Conservation (phyloP, 2,797 vertebrate species). For the Phyllotis vaccarum region DNA sequence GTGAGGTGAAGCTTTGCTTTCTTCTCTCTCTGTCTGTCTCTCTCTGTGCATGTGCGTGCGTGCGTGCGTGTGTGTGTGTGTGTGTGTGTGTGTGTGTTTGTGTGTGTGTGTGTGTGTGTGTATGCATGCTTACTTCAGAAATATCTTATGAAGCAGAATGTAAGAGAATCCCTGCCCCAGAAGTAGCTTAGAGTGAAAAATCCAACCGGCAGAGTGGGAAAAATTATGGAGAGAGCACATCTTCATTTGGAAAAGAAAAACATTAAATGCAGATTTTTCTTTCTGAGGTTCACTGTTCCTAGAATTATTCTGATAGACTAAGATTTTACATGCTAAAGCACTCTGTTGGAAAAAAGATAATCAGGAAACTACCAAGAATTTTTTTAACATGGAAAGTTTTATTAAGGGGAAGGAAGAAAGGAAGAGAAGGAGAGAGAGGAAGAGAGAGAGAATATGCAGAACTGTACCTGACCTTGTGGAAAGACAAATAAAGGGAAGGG, state of each 20-base stretch:
- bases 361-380: neutral
- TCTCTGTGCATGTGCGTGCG: no score
- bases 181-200: neutral
- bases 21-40: no score
- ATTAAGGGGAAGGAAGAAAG: no score
- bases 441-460: no score
- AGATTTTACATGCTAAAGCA: neutral
- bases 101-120: neutral
- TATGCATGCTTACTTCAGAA: conserved; percentile 16
- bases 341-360: neutral
- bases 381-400: no score
- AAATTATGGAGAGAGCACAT: neutral
- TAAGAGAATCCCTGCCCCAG: neutral
- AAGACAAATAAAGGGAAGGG: no score
- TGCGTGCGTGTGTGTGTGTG: no score
- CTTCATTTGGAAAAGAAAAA: conserved; percentile 48
- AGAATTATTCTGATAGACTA: neutral
- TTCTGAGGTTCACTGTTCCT: neutral
- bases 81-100: neutral
- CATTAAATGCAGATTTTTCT: conserved; percentile 2
- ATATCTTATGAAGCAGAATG: neutral
- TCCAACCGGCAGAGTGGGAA: neutral
- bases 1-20: neutral
- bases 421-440: no score
- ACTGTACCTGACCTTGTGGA: no score